Conservation (phyloP, 2,888 invertebrate genomes). For the Drosophila conformis region DNA sequence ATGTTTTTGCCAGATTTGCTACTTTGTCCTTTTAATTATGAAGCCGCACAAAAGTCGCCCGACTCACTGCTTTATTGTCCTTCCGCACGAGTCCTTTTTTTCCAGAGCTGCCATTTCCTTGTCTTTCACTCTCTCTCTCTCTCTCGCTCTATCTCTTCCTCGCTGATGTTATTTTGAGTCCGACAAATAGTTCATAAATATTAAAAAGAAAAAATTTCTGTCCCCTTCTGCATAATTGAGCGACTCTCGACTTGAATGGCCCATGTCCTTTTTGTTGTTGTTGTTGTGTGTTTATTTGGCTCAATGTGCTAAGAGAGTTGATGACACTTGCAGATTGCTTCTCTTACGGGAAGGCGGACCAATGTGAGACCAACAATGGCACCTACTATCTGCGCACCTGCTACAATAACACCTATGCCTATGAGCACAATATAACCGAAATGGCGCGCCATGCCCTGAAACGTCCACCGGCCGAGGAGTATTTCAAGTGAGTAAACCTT, state of each 20-base stretch:
- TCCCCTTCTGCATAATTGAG: slow-evolving; percentile 67
- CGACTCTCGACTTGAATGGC: slow-evolving; percentile 19
- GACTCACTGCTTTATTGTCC: slow-evolving; percentile 29
- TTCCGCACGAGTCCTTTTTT: slow-evolving; percentile 42
- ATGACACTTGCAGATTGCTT: slow-evolving; percentile 87
- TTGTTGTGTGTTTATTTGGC: background rate
- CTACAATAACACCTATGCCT: slow-evolving; percentile 87
- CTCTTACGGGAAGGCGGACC: slow-evolving; percentile 88
- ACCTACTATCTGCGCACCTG: slow-evolving; percentile 88
- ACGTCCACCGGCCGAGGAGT: slow-evolving; percentile 90
- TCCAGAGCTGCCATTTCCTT: slow-evolving; percentile 24
- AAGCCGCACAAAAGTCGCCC: slow-evolving; percentile 57
- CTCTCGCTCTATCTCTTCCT: background rate
- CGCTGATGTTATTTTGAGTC: slow-evolving; percentile 3
- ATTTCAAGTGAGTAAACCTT: slow-evolving; percentile 87
- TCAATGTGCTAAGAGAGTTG: slow-evolving; percentile 31
- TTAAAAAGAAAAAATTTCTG: slow-evolving; percentile 57
- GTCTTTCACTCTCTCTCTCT: slow-evolving; percentile 1
- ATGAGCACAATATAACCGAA: slow-evolving; percentile 86
- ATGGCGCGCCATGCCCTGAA: slow-evolving; percentile 87
- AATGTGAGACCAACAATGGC: slow-evolving; percentile 87
- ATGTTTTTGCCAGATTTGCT: slow-evolving; percentile 73
- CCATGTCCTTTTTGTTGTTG: slow-evolving; percentile 8
- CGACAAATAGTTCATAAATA: slow-evolving; percentile 76
- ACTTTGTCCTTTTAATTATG: slow-evolving; percentile 80